These are phyloP conservation scores for Casuarius casuarius DNA, from an alignment of 2,113 vertebrate species.

Conservation along the genomic window DNA sequence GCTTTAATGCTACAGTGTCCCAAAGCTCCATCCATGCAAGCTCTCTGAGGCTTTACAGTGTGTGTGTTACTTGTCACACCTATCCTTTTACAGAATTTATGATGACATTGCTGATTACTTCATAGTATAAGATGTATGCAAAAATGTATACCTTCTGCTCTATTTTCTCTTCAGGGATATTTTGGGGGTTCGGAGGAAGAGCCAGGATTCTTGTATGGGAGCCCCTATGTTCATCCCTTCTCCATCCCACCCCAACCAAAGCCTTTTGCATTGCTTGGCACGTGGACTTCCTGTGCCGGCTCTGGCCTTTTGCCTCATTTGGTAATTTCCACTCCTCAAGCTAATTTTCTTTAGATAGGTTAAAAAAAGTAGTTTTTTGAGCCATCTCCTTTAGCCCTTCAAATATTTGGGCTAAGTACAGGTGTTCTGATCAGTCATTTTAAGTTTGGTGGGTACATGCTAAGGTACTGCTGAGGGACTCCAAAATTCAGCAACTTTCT, in stretches of 20 bases:
- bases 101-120: not conserved
- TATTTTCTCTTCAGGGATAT: not conserved
- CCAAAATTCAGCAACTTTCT: not conserved
- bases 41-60: not conserved
- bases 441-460: not conserved
- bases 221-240: not conserved
- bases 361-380: not conserved
- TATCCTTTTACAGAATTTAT: not conserved
- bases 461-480: not conserved
- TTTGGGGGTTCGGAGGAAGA: not conserved
- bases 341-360: not conserved
- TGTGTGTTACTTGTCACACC: not conserved
- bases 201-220: not conserved
- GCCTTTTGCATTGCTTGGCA: not conserved
- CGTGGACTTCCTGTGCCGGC: not conserved
- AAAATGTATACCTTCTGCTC: not conserved
- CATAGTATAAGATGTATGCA: not conserved
- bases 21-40: rapidly evolving
- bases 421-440: not conserved
- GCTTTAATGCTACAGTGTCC: not conserved
- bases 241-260: not conserved
- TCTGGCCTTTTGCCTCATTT: not conserved
- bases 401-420: not conserved
- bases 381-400: not conserved
- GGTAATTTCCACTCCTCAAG: not conserved